Base-by-base conservation (phyloP, 2,113 vertebrate genomes). In the Erythrocercus mccallii region DNA sequence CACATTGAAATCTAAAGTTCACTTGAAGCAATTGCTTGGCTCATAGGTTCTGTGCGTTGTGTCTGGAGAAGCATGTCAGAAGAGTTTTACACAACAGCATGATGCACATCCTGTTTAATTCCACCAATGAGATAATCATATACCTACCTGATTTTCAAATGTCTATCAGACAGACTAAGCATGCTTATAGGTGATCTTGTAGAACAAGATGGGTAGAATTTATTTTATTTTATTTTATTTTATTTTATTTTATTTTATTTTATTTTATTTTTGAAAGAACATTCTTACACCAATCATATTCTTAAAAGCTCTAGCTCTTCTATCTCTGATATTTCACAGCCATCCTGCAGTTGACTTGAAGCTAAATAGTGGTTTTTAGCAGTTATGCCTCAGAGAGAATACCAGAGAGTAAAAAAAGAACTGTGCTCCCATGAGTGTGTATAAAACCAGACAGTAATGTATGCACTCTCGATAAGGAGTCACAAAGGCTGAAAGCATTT, bases 401-500 rank as follows among this genome's bases (percentile, higher is more conserved):
- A 47, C 8, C 5, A 9, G 47, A 78, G 22, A 71, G 42, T 61
- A 27, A 90, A 78, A 87, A 62, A 58, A 60, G 5, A 42, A 10
- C 47, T 44, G 10, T 2, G 25, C 25, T 44, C 8, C 38, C 15
- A 31, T 68, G 68, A 86, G 42, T 70, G 33, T 30, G 10, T 78
- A 64, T 88, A 79, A 86, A 95, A 88, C 1, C 56, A 86, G 76
- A 73, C 74, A 81, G 25, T 80, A 93, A 96, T 90, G 9, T 90
- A 90, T 90, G 68, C 56, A 33, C 24, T 69, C 60, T 88, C 68
- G 15, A 18, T 58, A 47, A 54, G 21, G 18, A 93, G 54, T 77
- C 76, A 93, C 62, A 78, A 80, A 95, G 24, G 16, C 64, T 86
- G 77, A 96, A 95, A 88, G 68, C 68, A 78, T 86, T 65, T 90